Evolutionary conservation across 1,140 invertebrate genomes (phyloP), one percentile per base, ranked within the genome.

Genomic region (Leptestheria dahalacensis): DNA sequence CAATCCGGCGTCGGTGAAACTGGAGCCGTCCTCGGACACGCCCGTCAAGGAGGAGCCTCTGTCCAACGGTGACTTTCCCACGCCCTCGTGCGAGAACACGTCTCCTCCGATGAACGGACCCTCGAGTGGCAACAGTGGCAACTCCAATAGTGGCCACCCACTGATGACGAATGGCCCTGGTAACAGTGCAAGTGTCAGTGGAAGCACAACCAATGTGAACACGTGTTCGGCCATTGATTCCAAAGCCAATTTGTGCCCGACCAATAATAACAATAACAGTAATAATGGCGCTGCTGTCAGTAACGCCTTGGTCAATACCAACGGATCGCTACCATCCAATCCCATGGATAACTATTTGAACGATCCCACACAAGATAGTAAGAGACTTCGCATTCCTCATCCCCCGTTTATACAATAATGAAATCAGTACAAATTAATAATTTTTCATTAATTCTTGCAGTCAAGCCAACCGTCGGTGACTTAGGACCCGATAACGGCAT

Each of bases 271-370:
- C 41, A 57, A 26, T 18, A 60, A 56, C 20, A 57, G 61, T 26
- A 65, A 59, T 33, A 57, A 61, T 12, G 64, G 65, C 48, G 60
- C 52, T 20, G 63, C 58, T 29, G 52, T 51, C 25, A 60, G 51
- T 29, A 60, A 60, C 49, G 48, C 15, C n/a, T 51, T 60, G 58
- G 58, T 60, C 49, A 60, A 60, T 29, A 33, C 48, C 25, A 60
- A 60, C 15, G 58, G 58, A 11, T 51, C 48, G 2, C 28, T 60
- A 20, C 20, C 48, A 29, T 23, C 49, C 15, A 26, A 28, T 24
- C 26, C 47, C 49, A 52, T 60, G 58, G 58, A 60, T 18, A 60
- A 29, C 33, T 60, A 51, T 25, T 49, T 60, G 25, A 52, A 50
- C 29, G 58, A 60, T 52, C 25, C 58, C 29, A 49, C 47, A 41